Conservation (phyloP, 2,113 vertebrate species). For the Ardeotis arabs region DNA sequence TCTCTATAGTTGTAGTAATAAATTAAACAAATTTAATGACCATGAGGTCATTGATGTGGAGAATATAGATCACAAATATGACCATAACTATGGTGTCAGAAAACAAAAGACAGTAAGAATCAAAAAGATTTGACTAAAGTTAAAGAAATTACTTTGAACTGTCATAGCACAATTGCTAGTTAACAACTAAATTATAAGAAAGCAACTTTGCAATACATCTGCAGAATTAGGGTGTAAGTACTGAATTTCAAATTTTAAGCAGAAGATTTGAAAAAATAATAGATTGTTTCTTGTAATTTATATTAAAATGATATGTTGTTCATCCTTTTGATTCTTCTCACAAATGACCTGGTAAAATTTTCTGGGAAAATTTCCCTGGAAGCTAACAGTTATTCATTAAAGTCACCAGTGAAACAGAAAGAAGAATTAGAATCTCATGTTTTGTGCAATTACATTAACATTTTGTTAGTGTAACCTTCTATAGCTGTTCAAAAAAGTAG, state of each 20-base stretch:
- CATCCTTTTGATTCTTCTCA: neutral
- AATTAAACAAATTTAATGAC: neutral
- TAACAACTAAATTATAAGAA: neutral
- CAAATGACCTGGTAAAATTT: neutral
- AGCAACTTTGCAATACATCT: neutral
- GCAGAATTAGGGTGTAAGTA: neutral
- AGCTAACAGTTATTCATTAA: neutral
- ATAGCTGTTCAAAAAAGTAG: neutral
- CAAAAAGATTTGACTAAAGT: neutral
- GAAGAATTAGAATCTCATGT: slow-evolving; percentile 8
- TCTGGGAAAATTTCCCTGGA: neutral
- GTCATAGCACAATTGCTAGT: neutral
- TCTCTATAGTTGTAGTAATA: neutral
- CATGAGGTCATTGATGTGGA: neutral
- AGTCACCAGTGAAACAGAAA: neutral
- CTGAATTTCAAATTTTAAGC: neutral
- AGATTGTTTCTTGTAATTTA: neutral
- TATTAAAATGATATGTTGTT: neutral
- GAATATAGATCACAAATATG: neutral
- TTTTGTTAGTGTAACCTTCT: slow-evolving; percentile 26
- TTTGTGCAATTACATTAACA: neutral
- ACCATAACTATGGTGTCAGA: neutral
- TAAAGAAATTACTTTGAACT: neutral
- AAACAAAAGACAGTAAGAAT: neutral
- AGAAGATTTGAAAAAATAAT: neutral